A percentile compares a stretch with the other conserved stretches of the same genome.
phyloP scores from a whole-genome alignment of 2,797 vertebrate species.

The Austrolebias charrua region DNA sequence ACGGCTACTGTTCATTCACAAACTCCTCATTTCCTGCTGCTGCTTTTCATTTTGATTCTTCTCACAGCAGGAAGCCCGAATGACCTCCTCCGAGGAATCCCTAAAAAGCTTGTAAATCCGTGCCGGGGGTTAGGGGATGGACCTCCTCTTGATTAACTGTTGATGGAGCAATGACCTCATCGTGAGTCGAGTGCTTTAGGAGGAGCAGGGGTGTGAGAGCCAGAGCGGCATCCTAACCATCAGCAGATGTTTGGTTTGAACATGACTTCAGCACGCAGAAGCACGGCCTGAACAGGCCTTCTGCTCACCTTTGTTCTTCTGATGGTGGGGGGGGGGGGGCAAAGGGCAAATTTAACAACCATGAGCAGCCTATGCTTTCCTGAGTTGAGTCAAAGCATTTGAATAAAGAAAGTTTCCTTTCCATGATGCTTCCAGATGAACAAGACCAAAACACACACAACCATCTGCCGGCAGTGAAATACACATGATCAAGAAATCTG shows the following conservation, averaged over 20 bases:
- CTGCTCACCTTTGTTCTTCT: constrained; percentile 48
- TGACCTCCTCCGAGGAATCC: constrained; percentile 74
- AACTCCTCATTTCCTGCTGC: constrained; percentile 7
- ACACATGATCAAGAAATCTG: constrained; percentile 21
- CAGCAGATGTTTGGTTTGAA: constrained; percentile 82
- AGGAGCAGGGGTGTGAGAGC: constrained; percentile 73
- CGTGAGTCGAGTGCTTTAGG: constrained; percentile 39
- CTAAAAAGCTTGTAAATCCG: constrained; percentile 53
- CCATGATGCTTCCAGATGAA: constrained; percentile 30
- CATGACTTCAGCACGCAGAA: constrained; percentile 62
- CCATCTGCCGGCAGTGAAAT: constrained; percentile 39
- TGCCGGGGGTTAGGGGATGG: constrained; percentile 23
- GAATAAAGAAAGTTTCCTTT: constrained; percentile 7
- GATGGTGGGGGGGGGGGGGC: constrained; percentile 25
- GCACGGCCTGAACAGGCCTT: constrained; percentile 12
- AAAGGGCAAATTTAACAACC: constrained; percentile 37
- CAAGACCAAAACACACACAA: constrained; percentile 26
- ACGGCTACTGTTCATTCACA: constrained; percentile 30
- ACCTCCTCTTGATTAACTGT: constrained; percentile 56
- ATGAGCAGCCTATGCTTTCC: constrained; percentile 42
- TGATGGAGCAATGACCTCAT: constrained; percentile 75
- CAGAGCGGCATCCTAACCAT: constrained; percentile 71
- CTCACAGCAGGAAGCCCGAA: constrained; percentile 62
- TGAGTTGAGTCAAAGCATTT: background rate
- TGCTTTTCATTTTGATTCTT: constrained; percentile 62